Percentiles rank a stretch among this genome's conserved stretches.
These are phyloP conservation scores for Cheilosia impressa DNA, from an alignment of 2,888 invertebrate genomes.

Conservation along the genomic window DNA sequence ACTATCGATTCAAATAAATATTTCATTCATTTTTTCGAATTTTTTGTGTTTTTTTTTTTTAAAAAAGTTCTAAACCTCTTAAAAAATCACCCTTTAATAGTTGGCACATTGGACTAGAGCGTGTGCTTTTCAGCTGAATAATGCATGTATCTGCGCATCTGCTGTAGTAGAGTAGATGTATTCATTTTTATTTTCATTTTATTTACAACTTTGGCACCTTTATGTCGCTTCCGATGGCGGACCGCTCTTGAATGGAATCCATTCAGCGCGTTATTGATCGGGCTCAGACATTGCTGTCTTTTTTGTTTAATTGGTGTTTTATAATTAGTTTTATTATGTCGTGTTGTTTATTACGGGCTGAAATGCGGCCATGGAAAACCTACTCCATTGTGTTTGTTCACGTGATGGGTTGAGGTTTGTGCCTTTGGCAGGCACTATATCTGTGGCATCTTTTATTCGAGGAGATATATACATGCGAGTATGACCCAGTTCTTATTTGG, in stretches of 20 bases:
- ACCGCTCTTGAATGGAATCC: slow-evolving; percentile 37
- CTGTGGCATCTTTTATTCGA: slow-evolving; percentile 29
- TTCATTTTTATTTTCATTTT: slow-evolving; percentile 6
- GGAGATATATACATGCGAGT: background rate
- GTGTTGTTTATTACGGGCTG: slow-evolving; percentile 5
- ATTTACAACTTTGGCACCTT: slow-evolving; percentile 35
- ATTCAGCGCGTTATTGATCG: slow-evolving; percentile 37
- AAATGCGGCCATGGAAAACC: slow-evolving; percentile 16
- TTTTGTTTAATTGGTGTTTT: slow-evolving; percentile 46
- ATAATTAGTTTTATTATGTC: slow-evolving; percentile 57
- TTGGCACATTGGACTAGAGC: slow-evolving; percentile 55
- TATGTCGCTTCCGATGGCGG: slow-evolving; percentile 33
- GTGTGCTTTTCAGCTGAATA: slow-evolving; percentile 53
- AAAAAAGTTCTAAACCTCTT: too few relatives aligned
- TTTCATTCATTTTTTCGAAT: too few relatives aligned
- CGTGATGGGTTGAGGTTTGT: slow-evolving; percentile 1
- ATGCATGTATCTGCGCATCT: slow-evolving; percentile 36
- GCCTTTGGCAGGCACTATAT: background rate
- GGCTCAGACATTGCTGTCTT: slow-evolving; percentile 35
- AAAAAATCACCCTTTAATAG: too few relatives aligned
- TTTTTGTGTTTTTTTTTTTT: too few relatives aligned
- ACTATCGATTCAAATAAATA: too few relatives aligned
- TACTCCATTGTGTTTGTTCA: slow-evolving; percentile 34
- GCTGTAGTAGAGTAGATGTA: background rate
- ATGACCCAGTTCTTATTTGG: slow-evolving; percentile 45